phyloP scores from a whole-genome alignment of 1,140 invertebrate genomes.

The Maniola jurtina region DNA sequence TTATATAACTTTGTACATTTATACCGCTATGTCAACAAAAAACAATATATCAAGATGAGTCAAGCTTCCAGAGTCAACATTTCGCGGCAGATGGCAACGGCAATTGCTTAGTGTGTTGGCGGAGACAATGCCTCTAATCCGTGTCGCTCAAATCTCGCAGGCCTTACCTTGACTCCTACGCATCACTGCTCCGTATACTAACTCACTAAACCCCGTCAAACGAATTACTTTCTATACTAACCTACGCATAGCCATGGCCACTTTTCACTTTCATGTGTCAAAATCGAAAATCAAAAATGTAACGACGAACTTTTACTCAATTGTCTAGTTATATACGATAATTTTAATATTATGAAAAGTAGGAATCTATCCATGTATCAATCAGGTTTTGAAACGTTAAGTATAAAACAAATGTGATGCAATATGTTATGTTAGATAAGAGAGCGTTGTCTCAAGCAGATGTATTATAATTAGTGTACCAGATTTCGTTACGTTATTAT shows the following conservation, averaged over 20 bases:
- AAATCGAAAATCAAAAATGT: background rate
- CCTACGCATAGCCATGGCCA: constrained; percentile 5
- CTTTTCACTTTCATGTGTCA: constrained; percentile 4
- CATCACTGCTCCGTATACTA: constrained; percentile 60
- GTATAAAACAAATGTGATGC: constrained; percentile 11
- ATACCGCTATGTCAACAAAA: constrained; percentile 28
- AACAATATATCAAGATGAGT: constrained; percentile 43
- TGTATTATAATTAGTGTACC: constrained; percentile 51
- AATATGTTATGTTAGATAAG: constrained; percentile 14
- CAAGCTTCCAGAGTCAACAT: constrained; percentile 31
- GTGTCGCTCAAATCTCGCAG: constrained; percentile 59
- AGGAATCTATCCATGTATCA: too few species aligned
- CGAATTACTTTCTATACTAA: constrained; percentile 19
- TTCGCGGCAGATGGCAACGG: constrained; percentile 49
- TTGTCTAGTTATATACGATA: too few species aligned
- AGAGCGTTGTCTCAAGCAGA: constrained; percentile 21
- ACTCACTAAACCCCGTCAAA: constrained; percentile 32
- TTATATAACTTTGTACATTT: background rate
- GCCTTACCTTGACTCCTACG: constrained; percentile 77
- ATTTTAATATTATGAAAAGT: too few species aligned
- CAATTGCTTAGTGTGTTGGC: constrained; percentile 63
- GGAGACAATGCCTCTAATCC: constrained; percentile 66
- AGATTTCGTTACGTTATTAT: constrained; percentile 70
- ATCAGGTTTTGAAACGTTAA: background rate
- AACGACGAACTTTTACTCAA: background rate